Percentiles rank a stretch among this genome's conserved stretches.
These are phyloP conservation scores for Cyanistes caeruleus DNA, from an alignment of 2,113 vertebrate genomes.

Conservation along the genomic window DNA sequence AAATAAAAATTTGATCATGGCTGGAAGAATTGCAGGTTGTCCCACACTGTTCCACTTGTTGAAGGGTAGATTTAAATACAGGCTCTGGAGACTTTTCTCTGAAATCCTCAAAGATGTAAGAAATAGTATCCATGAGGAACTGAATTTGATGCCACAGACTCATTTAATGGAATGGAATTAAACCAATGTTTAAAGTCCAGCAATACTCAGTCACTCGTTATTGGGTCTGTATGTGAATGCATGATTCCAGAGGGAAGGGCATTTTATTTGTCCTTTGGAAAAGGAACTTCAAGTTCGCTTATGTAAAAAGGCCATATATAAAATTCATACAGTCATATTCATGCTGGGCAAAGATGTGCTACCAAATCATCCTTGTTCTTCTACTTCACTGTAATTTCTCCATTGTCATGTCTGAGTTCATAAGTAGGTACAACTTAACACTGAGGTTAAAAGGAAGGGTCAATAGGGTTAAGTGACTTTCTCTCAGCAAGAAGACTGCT, in stretches of 20 bases:
- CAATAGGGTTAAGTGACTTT: not conserved
- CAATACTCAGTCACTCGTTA: accelerated
- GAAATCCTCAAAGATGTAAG: not conserved
- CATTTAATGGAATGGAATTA: not conserved
- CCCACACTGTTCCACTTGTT: not conserved
- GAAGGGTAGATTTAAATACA: not conserved
- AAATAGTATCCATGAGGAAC: not conserved
- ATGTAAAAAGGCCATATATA: not conserved
- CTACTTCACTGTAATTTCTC: not conserved
- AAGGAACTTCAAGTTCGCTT: not conserved
- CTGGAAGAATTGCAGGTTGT: not conserved
- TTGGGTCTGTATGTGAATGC: not conserved
- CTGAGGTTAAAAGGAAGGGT: not conserved
- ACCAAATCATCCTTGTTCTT: not conserved
- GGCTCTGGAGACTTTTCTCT: not conserved
- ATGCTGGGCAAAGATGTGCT: not conserved
- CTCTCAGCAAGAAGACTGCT: not conserved
- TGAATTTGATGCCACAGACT: not conserved
- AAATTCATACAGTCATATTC: not conserved
- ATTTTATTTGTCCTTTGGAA: not conserved
- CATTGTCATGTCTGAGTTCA: not conserved
- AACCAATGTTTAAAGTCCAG: not conserved
- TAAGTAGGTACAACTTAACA: not conserved
- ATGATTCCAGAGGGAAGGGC: not conserved
- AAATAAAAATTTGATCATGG: not conserved